Base-by-base conservation (phyloP, 2,888 invertebrate species). In the Enchytraeus crypticus region DNA sequence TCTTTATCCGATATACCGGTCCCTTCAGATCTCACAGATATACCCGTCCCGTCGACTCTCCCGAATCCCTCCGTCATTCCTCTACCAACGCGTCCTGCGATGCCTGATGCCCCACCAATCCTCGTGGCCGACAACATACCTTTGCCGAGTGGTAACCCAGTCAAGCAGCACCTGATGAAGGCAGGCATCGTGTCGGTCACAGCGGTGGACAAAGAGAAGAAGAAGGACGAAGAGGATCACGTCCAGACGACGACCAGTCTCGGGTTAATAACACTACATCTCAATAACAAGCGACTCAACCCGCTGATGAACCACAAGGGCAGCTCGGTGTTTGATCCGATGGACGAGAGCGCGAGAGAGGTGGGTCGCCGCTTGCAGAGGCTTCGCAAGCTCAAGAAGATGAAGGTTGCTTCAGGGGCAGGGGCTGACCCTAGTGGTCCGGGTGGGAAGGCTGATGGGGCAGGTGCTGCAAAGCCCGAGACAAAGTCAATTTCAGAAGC, bases 191-290 rank as follows among this genome's bases (percentile, higher is more conserved):
- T 23, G 21, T 47, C 47, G n/a, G 8, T 11, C n/a, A 30, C 30
- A 33, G 8, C 54, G 23, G 26, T 8, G 14, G n/a, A 30, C 5
- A 8, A n/a, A 0, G 34, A 54, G 33, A 21, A 21, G 27, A 32
- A 27, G 11, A 32, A 26, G 1, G n/a, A n/a, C n/a, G n/a, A n/a
- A n/a, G n/a, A n/a, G 45, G 53, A 8, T 8, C 45, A 43, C 5
- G 26, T 27, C 21, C 57, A 57, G 46, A 57, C 57, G 8, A 57
- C 43, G 29, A 57, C 57, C 5, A 57, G 57, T 23, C 47, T 57
- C 0, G 57, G 57, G 1, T 23, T 46, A 18, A 30, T 57, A 14
- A 57, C 57, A 5, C 21, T 57, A 11, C 57, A 57, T 5, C 21
- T 57, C 1, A 57, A 57, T 21, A 47, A 47, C 21, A 18, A 27